Conservation (phyloP, 1,140 invertebrate species). For the Lasioglossum baleicum region DNA sequence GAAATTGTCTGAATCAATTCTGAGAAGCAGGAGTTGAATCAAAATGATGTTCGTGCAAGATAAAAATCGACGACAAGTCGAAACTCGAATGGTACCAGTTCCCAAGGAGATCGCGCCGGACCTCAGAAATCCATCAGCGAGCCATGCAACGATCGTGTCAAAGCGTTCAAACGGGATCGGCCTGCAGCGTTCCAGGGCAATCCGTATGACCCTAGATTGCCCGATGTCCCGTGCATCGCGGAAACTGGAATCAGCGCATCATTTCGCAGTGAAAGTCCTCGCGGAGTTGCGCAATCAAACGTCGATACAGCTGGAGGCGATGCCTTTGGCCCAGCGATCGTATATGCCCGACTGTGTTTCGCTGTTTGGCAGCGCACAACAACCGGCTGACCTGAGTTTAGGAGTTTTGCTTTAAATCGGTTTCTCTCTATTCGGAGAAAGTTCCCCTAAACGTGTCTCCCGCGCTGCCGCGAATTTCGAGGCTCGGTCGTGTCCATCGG, state of each 20-base stretch:
- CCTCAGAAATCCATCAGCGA: no score
- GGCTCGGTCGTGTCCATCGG: background rate
- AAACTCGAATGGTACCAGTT: no score
- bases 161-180: background rate
- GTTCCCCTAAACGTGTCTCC: background rate
- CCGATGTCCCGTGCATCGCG: conserved; percentile 28
- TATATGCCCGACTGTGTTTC: conserved; percentile 6
- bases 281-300: conserved; percentile 39
- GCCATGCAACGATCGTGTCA: no score
- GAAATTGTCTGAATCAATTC: no score
- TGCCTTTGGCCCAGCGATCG: conserved; percentile 22
- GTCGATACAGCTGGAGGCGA: conserved; percentile 34
- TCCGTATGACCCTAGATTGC: background rate
- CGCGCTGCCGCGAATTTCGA: background rate
- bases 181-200: conserved; percentile 8
- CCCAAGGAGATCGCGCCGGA: no score
- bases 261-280: conserved; percentile 56
- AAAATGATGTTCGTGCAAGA: no score
- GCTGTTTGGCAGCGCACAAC: background rate
- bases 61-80: no score
- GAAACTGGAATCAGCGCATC: conserved; percentile 42
- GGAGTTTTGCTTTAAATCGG: conserved; percentile 14
- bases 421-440: conserved; percentile 24
- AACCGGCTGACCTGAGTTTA: background rate
- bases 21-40: no score